Evolutionary conservation across 2,113 vertebrate genomes (phyloP).

Genomic region (Bolborhynchus lineola): DNA sequence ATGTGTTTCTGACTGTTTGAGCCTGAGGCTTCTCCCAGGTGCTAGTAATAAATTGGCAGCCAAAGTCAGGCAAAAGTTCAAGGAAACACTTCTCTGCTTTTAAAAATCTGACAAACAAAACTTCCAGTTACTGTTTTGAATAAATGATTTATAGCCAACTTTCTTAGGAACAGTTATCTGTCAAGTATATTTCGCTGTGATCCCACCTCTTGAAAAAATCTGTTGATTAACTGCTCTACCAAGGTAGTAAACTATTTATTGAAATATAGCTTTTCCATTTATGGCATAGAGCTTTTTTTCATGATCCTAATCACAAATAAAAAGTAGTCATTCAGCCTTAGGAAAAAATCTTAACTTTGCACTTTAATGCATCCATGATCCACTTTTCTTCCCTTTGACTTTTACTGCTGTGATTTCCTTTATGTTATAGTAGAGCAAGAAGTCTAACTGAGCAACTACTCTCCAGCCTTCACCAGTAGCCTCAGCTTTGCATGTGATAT

Average conservation of each 20-base stretch:
- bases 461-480: neutral
- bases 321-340: neutral
- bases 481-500: neutral
- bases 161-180: constrained; percentile 53
- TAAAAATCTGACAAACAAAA: constrained; percentile 48
- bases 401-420: neutral
- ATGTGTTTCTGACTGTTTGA: constrained; percentile 60
- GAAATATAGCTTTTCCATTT: neutral
- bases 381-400: neutral
- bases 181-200: constrained; percentile 33
- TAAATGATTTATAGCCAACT: constrained; percentile 48
- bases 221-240: constrained; percentile 18
- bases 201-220: constrained; percentile 23
- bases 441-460: neutral
- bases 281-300: neutral
- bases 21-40: constrained; percentile 52
- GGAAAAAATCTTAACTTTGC: neutral
- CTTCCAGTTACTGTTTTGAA: constrained; percentile 59
- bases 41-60: constrained; percentile 38
- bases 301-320: neutral
- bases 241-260: neutral
- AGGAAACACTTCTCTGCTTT: constrained; percentile 46
- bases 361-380: neutral
- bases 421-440: neutral
- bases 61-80: constrained; percentile 58